Evolutionary conservation across 2,113 vertebrate species (phyloP).

Genomic region (Larimichthys crocea): DNA sequence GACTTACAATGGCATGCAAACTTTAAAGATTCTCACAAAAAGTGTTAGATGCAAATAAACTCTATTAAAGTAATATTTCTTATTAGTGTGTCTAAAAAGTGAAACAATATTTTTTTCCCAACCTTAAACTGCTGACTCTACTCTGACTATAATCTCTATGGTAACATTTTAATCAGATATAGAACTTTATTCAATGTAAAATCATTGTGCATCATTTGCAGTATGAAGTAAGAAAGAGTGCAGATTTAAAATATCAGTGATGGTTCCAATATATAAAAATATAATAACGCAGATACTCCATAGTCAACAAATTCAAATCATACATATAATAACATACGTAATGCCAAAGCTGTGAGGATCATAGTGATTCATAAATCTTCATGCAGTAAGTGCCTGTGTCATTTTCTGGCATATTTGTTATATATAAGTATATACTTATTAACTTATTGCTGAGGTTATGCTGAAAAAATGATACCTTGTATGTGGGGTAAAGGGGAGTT

Average conservation of each 20-base stretch:
- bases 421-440: too few species aligned
- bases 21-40: not conserved
- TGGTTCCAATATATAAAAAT: too few species aligned
- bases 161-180: not conserved
- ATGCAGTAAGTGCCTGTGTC: not conserved
- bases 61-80: not conserved
- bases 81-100: not conserved
- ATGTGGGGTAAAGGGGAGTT: not conserved
- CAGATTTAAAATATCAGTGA: not conserved
- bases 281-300: not conserved
- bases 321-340: not conserved
- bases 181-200: not conserved
- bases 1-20: too few species aligned
- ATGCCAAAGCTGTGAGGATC: not conserved
- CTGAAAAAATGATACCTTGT: not conserved
- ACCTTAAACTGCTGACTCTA: not conserved
- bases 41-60: not conserved
- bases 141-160: too few species aligned
- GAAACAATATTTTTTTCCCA: not conserved
- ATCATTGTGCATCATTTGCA: not conserved
- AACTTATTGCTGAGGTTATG: not conserved
- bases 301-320: not conserved
- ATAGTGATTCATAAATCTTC: not conserved
- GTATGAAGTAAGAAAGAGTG: not conserved
- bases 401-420: not conserved